Conservation (phyloP, 2,888 invertebrate genomes). For the Synanthedon vespiformis region DNA sequence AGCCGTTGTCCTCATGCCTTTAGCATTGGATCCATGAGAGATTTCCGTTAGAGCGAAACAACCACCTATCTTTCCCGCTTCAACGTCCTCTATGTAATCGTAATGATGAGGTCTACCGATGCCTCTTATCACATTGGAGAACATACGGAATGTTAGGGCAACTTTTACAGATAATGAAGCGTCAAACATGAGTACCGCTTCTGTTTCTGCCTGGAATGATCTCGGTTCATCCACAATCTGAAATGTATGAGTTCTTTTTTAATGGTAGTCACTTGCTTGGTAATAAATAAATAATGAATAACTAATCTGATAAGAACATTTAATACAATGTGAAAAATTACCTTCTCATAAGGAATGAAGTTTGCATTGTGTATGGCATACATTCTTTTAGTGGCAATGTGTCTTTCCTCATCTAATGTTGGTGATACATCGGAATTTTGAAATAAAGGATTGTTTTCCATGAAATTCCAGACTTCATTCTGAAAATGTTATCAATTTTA, state of each 20-base stretch:
- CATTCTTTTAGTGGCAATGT: conserved; percentile 68
- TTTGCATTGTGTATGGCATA: conserved; percentile 76
- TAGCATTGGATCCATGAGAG: conserved; percentile 91
- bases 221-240: conserved; percentile 63
- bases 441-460: conserved; percentile 80
- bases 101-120: conserved; percentile 75
- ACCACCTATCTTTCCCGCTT: conserved; percentile 45
- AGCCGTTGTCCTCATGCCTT: conserved; percentile 87
- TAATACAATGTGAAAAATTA: conserved; percentile 10
- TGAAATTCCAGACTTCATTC: conserved; percentile 73
- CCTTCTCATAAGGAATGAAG: conserved; percentile 68
- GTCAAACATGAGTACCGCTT: conserved; percentile 71
- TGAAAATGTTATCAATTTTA: conserved; percentile 12
- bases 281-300: no score
- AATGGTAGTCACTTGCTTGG: no score
- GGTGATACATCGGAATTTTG: conserved; percentile 77
- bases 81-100: conserved; percentile 57
- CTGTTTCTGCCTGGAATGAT: conserved; percentile 54
- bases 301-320: not conserved
- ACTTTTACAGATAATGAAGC: conserved; percentile 75
- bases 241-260: conserved; percentile 6
- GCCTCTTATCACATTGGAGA: conserved; percentile 73
- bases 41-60: conserved; percentile 91
- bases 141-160: conserved; percentile 75
- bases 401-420: conserved; percentile 69